Base-by-base conservation (phyloP, 35 echinoderm and acorn worm species). In the Hemicentrotus pulcherrimus region DNA sequence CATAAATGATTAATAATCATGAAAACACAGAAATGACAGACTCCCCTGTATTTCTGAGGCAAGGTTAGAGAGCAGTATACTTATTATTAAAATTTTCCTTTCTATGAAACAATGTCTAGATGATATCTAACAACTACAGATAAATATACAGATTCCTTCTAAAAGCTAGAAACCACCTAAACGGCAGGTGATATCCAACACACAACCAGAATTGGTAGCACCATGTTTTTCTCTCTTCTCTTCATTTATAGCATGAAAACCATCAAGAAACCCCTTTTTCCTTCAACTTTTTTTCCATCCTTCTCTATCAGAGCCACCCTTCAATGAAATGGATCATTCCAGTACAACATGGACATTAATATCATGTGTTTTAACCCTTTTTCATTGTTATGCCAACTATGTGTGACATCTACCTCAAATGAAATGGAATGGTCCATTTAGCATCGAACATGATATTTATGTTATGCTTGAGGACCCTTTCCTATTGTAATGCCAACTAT, bases 21-120 rank as follows among this genome's bases (percentile, higher is more conserved):
- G 65, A 78, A 78, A 90, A 90, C 88, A 93, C 91, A 93, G 45
- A 93, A 93, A 93, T 58, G 65, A 41, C 35, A 41, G 35, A 58
- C 30, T 93, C 91, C 91, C 91, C 91, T 93, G 91, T 93, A 93
- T 47, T 58, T 46, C 32, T 93, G 45, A 93, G 91, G 91, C 91
- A 93, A 93, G 91, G 91, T 93, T 93, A 31, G 28, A 93, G 30
- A 93, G 91, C 91, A 30, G 24, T 33, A 86, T 86, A 86, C 4
- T 35, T 90, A 90, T 88, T 32, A n/a, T n/a, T 35, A 32, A 32
- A 88, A 88, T 88, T 46, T 90, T 33, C 46, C 46, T 16, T 35
- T 32, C 88, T 90, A 45, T 45, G 88, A 90, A 47, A 90, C 88
- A 47, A 90, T 35, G 88, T 90, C 88, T 90, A 90, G 86, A 90